Evolutionary conservation across 2,888 invertebrate species (phyloP).

Genomic region (Chloromyia formosa): DNA sequence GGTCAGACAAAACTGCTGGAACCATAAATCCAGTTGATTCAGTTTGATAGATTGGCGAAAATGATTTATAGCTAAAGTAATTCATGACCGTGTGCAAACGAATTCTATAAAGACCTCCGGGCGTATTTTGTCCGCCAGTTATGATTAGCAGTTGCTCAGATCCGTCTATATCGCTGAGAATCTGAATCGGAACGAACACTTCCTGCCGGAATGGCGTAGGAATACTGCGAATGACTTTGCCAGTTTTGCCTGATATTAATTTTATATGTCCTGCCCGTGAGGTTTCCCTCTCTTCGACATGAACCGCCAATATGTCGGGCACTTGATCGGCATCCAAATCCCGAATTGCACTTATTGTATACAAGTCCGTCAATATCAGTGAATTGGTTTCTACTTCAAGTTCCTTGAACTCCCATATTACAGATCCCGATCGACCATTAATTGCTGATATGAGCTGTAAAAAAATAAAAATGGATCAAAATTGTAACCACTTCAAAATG

Average conservation of each 20-base stretch:
- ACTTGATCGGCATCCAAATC: constrained; percentile 77
- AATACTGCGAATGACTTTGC: constrained; percentile 70
- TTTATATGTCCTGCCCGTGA: constrained; percentile 72
- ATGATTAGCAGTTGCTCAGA: constrained; percentile 73
- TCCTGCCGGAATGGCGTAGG: constrained; percentile 73
- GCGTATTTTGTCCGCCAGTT: constrained; percentile 77
- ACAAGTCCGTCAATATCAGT: constrained; percentile 68
- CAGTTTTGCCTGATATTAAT: constrained; percentile 75
- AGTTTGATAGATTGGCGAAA: constrained; percentile 69
- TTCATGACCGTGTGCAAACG: constrained; percentile 67
- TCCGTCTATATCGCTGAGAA: constrained; percentile 70
- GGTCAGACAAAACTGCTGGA: constrained; percentile 73
- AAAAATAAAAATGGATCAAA: constrained; percentile 33
- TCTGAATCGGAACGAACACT: constrained; percentile 78
- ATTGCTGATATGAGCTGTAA: constrained; percentile 71
- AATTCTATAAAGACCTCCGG: constrained; percentile 75
- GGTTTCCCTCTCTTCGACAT: constrained; percentile 68
- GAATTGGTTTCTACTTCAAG: constrained; percentile 64
- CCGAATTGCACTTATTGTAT: constrained; percentile 74
- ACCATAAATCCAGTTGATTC: constrained; percentile 73
- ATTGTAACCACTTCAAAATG: constrained; percentile 19
- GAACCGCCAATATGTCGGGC: constrained; percentile 75
- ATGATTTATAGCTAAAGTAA: constrained; percentile 66
- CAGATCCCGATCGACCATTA: constrained; percentile 72
- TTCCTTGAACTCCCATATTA: constrained; percentile 70